Percentiles rank a stretch among this genome's conserved stretches.
These are phyloP conservation scores for Parazoanthus swiftii DNA, from an alignment of 92 coral and sea anemone genomes.

Conservation along the genomic window DNA sequence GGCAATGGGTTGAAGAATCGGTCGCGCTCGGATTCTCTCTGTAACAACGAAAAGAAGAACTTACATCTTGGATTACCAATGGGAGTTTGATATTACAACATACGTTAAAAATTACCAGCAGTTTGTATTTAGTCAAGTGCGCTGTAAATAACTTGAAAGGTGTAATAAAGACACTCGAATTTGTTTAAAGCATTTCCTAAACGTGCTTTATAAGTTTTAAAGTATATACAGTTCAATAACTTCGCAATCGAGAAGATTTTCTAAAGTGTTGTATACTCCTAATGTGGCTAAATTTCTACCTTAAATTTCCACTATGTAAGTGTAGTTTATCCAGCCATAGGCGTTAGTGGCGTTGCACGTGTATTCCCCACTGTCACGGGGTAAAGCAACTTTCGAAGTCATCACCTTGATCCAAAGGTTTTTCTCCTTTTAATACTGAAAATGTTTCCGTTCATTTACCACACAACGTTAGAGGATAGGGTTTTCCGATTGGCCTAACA, in stretches of 20 bases:
- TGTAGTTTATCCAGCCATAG: conserved; percentile 80
- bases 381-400: conserved; percentile 57
- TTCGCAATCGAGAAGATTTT: no score
- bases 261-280: no score
- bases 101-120: no score
- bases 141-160: no score
- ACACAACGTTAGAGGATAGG: conserved; percentile 66
- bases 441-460: conserved; percentile 77
- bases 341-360: conserved; percentile 80
- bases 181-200: no score
- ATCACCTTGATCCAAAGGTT: conserved; percentile 41
- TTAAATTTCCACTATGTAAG: conserved; percentile 72
- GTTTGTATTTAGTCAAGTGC: no score
- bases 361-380: conserved; percentile 75
- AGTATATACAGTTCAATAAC: no score
- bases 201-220: no score
- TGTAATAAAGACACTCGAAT: no score
- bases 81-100: neutral
- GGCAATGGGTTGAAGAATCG: conserved; percentile 60
- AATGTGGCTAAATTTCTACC: conserved; percentile 54
- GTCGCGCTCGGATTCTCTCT: conserved; percentile 80
- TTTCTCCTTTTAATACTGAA: conserved; percentile 43
- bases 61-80: neutral
- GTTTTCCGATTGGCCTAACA: conserved; percentile 81
- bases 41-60: neutral